Evolutionary conservation across 2,113 vertebrate genomes (phyloP).

Genomic region (Arizona elegans): DNA sequence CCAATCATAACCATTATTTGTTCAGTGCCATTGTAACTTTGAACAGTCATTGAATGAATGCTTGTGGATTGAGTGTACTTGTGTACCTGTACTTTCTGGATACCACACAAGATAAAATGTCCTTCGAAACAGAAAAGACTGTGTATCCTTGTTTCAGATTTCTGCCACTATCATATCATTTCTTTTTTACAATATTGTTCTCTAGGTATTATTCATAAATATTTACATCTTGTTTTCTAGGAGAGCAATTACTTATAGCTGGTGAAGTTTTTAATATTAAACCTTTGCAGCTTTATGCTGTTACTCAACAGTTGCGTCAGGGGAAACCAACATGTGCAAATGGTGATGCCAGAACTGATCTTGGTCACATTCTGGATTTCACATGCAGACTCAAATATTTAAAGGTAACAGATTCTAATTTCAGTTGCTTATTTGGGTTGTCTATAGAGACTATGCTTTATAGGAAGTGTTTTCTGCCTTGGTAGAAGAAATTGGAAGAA

Average conservation of each 20-base stretch:
- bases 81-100: background rate
- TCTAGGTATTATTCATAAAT: background rate
- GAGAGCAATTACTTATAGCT: slow-evolving; percentile 87
- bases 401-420: slow-evolving; percentile 71
- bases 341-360: slow-evolving; percentile 91
- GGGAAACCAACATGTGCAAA: slow-evolving; percentile 89
- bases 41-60: background rate
- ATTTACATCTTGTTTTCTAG: slow-evolving; percentile 65
- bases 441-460: background rate
- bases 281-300: slow-evolving; percentile 88
- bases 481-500: background rate
- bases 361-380: slow-evolving; percentile 97
- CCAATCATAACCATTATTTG: background rate
- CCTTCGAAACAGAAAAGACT: background rate
- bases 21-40: background rate
- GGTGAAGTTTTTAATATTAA: slow-evolving; percentile 88
- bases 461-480: background rate
- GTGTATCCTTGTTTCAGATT: background rate
- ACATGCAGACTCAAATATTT: slow-evolving; percentile 94
- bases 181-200: background rate
- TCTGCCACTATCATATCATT: background rate
- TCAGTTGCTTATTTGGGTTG: background rate
- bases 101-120: background rate
- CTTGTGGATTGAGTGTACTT: background rate
- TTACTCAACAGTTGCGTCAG: slow-evolving; percentile 86